A percentile compares a stretch with the other conserved stretches of the same genome.
phyloP scores from a whole-genome alignment of 2,888 invertebrate species.

The Polyommatus icarus region DNA sequence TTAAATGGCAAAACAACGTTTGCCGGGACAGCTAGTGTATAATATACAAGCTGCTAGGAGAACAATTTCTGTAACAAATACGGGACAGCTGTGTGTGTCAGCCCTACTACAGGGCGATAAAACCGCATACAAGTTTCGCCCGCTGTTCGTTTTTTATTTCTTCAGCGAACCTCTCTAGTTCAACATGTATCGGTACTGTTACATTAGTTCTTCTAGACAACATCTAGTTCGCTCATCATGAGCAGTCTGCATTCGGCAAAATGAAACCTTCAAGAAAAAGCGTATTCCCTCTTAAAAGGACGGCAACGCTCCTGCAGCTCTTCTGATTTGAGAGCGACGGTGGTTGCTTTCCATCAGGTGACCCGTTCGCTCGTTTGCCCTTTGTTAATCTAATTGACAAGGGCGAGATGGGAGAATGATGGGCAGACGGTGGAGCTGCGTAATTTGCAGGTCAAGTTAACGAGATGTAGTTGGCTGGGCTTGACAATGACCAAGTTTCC shows the following conservation, averaged over 20 bases:
- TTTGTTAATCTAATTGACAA: too few relatives aligned
- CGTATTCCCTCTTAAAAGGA: too few relatives aligned
- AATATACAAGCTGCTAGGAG: too few relatives aligned
- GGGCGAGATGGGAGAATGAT: too few relatives aligned
- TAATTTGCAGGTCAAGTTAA: not conserved
- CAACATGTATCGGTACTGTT: slow-evolving; percentile 2
- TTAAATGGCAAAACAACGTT: too few relatives aligned
- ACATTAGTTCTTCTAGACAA: not conserved
- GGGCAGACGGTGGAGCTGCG: too few relatives aligned
- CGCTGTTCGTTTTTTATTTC: slow-evolving; percentile 5
- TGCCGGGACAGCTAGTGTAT: too few relatives aligned
- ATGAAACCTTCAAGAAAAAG: not conserved
- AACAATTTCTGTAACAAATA: too few relatives aligned
- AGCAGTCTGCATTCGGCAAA: not conserved
- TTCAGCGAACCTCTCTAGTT: not conserved
- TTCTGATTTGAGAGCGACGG: too few relatives aligned
- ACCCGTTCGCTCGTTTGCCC: too few relatives aligned
- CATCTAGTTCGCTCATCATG: not conserved
- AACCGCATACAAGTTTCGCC: slow-evolving; percentile 14
- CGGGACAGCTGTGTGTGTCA: not conserved
- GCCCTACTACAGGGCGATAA: not conserved
- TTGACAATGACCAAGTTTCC: not conserved
- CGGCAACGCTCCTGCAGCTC: too few relatives aligned
- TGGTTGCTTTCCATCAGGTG: too few relatives aligned
- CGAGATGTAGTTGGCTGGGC: not conserved